phyloP scores from a whole-genome alignment of 92 coral and sea anemone species.

The Umimayanthus chanpuru region DNA sequence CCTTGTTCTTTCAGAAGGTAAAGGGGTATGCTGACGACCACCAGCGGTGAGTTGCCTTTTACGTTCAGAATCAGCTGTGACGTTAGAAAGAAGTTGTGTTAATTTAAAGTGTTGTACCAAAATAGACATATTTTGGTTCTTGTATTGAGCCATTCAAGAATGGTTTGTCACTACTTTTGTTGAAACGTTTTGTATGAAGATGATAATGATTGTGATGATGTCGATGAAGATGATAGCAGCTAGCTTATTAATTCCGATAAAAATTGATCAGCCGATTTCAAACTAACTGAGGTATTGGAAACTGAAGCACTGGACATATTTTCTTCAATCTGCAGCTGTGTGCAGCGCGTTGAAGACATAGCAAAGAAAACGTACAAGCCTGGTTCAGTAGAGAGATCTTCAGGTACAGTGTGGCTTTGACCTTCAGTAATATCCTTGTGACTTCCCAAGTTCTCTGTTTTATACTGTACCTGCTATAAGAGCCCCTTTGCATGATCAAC shows the following conservation, averaged over 20 bases:
- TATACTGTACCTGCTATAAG: not conserved
- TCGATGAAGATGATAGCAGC: not conserved
- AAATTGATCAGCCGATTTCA: not conserved
- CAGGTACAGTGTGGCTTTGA: conserved; percentile 10
- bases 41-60: conserved; percentile 24
- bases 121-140: no score
- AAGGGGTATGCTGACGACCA: conserved; percentile 24
- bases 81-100: no score
- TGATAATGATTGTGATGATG: not conserved
- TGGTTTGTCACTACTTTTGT: not conserved
- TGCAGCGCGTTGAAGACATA: conserved; percentile 65
- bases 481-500: not conserved
- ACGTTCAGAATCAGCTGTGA: not conserved
- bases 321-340: conserved; percentile 49
- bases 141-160: no score
- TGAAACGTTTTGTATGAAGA: not conserved
- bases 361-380: conserved; percentile 62
- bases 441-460: not conserved
- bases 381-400: conserved; percentile 35
- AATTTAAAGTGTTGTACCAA: no score
- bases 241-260: not conserved
- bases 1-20: not conserved
- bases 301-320: not conserved
- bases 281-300: no score
- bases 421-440: not conserved